Percentiles rank a stretch among this genome's conserved stretches.
Conservation (phyloP, 2,113 vertebrate genomes). For the Rhombomys opimus region DNA sequence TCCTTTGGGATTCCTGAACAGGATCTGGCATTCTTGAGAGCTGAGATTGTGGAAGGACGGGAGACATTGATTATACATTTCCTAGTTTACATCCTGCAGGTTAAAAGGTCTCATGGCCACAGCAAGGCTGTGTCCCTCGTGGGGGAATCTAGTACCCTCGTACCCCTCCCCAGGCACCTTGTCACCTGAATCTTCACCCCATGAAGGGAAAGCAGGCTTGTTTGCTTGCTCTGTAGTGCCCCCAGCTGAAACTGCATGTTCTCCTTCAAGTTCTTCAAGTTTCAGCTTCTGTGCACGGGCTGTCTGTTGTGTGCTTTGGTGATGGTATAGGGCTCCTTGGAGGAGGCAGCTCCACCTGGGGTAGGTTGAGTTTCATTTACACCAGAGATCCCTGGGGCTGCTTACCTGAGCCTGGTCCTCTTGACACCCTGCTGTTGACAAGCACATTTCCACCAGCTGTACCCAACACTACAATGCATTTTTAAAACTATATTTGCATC, state of each 20-base stretch:
- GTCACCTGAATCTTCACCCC: not conserved
- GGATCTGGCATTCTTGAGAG: not conserved
- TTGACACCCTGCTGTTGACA: constrained; percentile 71
- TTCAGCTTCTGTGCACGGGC: constrained; percentile 52
- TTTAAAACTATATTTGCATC: constrained; percentile 87
- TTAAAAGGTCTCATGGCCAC: not conserved
- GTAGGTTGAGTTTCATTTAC: constrained; percentile 33
- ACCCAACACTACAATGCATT: constrained; percentile 87
- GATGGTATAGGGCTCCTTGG: not conserved
- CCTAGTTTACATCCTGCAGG: not conserved
- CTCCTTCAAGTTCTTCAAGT: not conserved
- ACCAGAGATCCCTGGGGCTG: constrained; percentile 71
- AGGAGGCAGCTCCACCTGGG: not conserved
- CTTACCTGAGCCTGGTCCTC: constrained; percentile 45
- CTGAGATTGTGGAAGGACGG: not conserved
- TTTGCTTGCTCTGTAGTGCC: not conserved
- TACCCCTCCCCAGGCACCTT: not conserved
- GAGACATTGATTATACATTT: not conserved
- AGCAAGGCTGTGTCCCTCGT: not conserved
- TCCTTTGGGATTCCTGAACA: not conserved
- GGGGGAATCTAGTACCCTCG: not conserved
- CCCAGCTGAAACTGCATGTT: not conserved
- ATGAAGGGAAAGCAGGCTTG: not conserved
- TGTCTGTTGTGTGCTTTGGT: constrained; percentile 25
- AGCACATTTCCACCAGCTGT: constrained; percentile 83